phyloP scores from a whole-genome alignment of 2,797 vertebrate genomes.

The Coregonus ussuriensis region DNA sequence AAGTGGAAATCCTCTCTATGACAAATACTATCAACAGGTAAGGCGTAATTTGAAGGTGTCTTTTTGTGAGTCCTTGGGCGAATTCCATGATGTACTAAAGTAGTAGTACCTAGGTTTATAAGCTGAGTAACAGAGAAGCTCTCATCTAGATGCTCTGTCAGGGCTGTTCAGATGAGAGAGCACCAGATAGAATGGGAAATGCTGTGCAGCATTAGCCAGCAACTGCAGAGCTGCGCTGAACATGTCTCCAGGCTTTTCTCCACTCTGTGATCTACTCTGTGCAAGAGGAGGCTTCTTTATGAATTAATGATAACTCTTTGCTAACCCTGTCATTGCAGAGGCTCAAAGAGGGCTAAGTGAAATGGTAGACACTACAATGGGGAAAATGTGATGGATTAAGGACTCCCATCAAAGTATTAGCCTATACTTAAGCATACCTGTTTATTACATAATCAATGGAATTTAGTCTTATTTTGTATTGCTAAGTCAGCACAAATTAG shows the following conservation, averaged over 20 bases:
- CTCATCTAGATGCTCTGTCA: not conserved
- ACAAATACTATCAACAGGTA: slow-evolving; percentile 96
- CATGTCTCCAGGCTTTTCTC: slow-evolving; percentile 23
- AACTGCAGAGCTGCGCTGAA: slow-evolving; percentile 17
- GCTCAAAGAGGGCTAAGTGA: slow-evolving; percentile 36
- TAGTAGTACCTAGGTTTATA: not conserved
- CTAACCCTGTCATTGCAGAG: slow-evolving; percentile 39
- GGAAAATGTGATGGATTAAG: not conserved
- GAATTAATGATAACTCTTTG: slow-evolving; percentile 69
- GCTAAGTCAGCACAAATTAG: not conserved
- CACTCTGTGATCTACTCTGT: slow-evolving; percentile 23
- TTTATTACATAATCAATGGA: not conserved
- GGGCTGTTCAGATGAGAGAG: not conserved
- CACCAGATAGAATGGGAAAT: not conserved
- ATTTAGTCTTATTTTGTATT: not conserved
- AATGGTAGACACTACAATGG: not conserved
- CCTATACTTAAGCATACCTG: not conserved
- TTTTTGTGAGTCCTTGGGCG: not conserved
- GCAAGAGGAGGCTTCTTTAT: slow-evolving; percentile 55
- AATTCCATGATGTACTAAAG: not conserved
- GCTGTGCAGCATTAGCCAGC: slow-evolving; percentile 1
- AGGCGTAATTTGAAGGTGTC: slow-evolving; percentile 22
- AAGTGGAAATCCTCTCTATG: slow-evolving; percentile 92
- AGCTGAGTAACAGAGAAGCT: not conserved
- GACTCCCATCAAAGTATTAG: not conserved